Base-by-base conservation (phyloP, 2,888 invertebrate species). In the Microchrysa polita region DNA sequence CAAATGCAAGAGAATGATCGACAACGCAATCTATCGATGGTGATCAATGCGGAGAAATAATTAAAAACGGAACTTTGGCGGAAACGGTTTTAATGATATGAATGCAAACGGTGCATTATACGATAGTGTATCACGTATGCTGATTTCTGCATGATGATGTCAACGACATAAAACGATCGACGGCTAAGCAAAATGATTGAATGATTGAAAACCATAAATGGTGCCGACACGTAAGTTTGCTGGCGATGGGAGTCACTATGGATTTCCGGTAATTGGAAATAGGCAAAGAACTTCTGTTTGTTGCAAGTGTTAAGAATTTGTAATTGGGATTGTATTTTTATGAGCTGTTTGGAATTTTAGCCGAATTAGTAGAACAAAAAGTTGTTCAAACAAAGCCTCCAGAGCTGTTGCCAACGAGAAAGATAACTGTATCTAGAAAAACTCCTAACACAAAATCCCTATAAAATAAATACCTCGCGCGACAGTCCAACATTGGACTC, bases 1-100 rank as follows among this genome's bases (percentile, higher is more conserved):
- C 69, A 42, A 69, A 69, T 55, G 69, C 27, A 67, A 34, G 23
- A 18, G 27, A 69, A 55, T 69, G 69, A 69, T 67, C 67, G 67
- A 67, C 55, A 52, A 53, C 27, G 16, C 69, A 55, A 69, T 69
- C 69, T 22, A 69, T 69, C 16, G 65, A 20, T 20, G 5, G 69
- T n/a, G n/a, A 69, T 57, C 55, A 10, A 55, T 55, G n/a, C n/a
- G 55, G 69, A 55, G 69, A 55, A 69, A 69, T 69, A 69, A 69
- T 69, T 69, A 69, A 69, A 69, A 69, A 69, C 69, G 69, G 69
- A 69, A 69, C 69, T 69, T 69, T 55, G 69, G 67, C 67, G 67
- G 67, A 67, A 67, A 67, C 53, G 67, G 52, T 57, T 55, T 69
- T 55, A 42, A 55, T 34, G 34, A 55, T n/a, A n/a, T 69, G 55